Evolutionary conservation across 2,888 invertebrate species (phyloP).

Genomic region (Leucoptera coffeella): DNA sequence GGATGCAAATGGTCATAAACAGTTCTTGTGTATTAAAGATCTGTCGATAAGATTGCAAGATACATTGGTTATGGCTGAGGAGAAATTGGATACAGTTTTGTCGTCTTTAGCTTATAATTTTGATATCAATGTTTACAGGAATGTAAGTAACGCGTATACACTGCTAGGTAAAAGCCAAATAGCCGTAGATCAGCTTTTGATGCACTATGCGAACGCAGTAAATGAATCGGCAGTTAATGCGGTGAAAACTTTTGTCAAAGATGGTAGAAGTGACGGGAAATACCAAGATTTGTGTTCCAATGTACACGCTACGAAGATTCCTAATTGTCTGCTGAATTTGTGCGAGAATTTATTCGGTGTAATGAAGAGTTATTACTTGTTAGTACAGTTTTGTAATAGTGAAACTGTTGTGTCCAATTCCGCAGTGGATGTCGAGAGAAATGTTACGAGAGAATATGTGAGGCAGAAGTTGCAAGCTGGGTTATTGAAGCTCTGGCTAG

Average conservation of each 20-base stretch:
- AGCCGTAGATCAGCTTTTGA: slow-evolving; percentile 90
- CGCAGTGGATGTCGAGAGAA: slow-evolving; percentile 55
- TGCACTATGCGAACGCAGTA: slow-evolving; percentile 91
- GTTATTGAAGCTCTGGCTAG: slow-evolving; percentile 83
- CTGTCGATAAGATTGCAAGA: slow-evolving; percentile 83
- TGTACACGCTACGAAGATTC: slow-evolving; percentile 25
- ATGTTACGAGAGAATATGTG: slow-evolving; percentile 70
- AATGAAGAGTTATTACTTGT: slow-evolving; percentile 70
- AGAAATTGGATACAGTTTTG: slow-evolving; percentile 81
- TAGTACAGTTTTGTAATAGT: slow-evolving; percentile 64
- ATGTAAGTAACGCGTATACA: slow-evolving; percentile 81
- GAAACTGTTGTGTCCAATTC: slow-evolving; percentile 17
- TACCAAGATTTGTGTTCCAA: slow-evolving; percentile 77
- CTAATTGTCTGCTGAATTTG: slow-evolving; percentile 72
- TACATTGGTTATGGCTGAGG: slow-evolving; percentile 84
- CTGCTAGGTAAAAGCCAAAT: slow-evolving; percentile 86
- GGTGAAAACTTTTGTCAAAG: slow-evolving; percentile 43
- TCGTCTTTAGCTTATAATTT: slow-evolving; percentile 71
- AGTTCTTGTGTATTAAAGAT: slow-evolving; percentile 88
- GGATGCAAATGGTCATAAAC: slow-evolving; percentile 76
- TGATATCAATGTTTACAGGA: slow-evolving; percentile 71
- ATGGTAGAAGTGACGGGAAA: slow-evolving; percentile 28
- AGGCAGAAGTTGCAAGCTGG: slow-evolving; percentile 87
- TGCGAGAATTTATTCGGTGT: slow-evolving; percentile 83
- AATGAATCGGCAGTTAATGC: slow-evolving; percentile 69